Conservation (phyloP, 2,113 vertebrate genomes). For the Octodon degus region DNA sequence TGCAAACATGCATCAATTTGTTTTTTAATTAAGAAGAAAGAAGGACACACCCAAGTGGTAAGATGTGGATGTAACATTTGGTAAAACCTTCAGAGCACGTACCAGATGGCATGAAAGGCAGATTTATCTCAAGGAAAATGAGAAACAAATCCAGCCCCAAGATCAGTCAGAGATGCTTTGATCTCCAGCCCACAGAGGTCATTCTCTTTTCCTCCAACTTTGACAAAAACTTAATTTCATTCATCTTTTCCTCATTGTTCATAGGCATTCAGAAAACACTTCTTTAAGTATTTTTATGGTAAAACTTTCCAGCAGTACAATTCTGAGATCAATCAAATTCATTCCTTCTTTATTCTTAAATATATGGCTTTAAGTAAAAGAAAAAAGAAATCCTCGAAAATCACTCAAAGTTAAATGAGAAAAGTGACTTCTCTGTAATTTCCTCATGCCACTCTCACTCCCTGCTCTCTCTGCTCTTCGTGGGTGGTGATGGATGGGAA, state of each 20-base stretch:
- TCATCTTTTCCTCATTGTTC: neutral
- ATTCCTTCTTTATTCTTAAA: neutral
- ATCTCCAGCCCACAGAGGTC: neutral
- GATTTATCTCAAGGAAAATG: neutral
- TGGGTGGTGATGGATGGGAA: neutral
- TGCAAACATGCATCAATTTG: neutral
- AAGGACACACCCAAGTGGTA: neutral
- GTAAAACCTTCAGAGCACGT: fast-evolving
- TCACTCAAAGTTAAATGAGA: neutral
- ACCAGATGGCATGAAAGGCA: neutral
- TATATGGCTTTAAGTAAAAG: neutral
- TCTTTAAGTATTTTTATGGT: neutral
- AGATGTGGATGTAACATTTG: fast-evolving
- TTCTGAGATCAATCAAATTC: neutral
- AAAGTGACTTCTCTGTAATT: neutral
- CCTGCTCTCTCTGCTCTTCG: neutral
- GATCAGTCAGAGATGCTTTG: neutral
- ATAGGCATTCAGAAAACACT: neutral
- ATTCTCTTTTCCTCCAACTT: no score
- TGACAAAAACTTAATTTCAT: neutral
- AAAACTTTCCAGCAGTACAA: neutral
- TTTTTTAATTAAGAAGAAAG: neutral
- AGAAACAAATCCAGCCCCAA: neutral
- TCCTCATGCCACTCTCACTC: neutral
- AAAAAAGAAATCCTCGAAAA: neutral